Conservation (phyloP, 2,113 vertebrate genomes). For the Pluvianellus socialis region DNA sequence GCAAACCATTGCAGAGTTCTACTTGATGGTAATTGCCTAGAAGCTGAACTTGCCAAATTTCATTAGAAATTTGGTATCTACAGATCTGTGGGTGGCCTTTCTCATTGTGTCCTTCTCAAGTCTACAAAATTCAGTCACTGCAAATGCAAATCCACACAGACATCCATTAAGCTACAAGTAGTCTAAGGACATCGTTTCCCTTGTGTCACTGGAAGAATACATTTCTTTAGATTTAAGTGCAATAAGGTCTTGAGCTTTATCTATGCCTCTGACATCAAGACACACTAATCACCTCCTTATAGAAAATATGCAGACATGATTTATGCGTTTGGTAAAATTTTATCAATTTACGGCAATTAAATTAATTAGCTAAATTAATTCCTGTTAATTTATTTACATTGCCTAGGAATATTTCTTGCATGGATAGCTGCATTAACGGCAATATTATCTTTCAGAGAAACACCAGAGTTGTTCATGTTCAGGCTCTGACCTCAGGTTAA, state of each 20-base stretch:
- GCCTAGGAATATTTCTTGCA: constrained; percentile 7
- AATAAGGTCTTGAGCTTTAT: background rate
- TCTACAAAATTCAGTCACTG: background rate
- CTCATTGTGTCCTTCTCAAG: background rate
- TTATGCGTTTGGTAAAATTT: constrained; percentile 37
- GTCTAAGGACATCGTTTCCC: background rate
- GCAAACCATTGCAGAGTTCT: background rate
- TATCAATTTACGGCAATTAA: constrained; percentile 57
- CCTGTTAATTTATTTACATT: constrained; percentile 46
- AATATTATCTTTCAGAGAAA: background rate
- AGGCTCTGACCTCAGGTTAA: background rate
- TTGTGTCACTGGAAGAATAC: background rate
- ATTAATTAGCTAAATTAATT: constrained; percentile 58
- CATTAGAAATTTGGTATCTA: background rate
- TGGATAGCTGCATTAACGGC: background rate
- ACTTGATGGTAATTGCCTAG: background rate
- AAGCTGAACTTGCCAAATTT: background rate
- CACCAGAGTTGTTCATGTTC: background rate
- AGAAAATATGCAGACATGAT: constrained; percentile 12
- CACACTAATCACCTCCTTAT: constrained; percentile 6
- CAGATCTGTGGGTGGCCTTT: background rate
- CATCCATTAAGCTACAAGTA: background rate
- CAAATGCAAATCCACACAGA: background rate
- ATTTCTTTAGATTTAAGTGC: background rate
- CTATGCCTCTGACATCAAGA: background rate